A percentile compares a stretch with the other conserved stretches of the same genome.
Conservation (phyloP, 2,113 vertebrate genomes). For the Myiopsitta monachus region DNA sequence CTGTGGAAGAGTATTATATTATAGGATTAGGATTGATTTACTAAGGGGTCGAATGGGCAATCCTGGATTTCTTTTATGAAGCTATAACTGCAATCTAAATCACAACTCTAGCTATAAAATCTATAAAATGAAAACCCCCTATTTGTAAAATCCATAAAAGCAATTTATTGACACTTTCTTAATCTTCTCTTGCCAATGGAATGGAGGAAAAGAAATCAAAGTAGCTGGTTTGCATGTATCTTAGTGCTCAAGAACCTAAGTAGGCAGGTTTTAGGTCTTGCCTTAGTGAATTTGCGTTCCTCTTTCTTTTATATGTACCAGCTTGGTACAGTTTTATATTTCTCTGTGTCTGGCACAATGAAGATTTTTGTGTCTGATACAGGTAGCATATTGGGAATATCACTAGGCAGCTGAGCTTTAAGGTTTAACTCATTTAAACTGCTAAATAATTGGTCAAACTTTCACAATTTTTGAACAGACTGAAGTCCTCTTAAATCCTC, state of each 20-base stretch:
- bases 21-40: constrained; percentile 30
- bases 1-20: not conserved
- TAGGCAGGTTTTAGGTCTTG: not conserved
- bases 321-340: not conserved
- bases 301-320: not conserved
- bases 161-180: not conserved
- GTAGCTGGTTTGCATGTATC: not conserved
- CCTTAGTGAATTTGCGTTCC: not conserved
- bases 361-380: not conserved
- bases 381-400: not conserved
- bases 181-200: not conserved
- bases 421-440: not conserved
- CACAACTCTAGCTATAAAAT: not conserved
- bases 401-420: not conserved
- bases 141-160: not conserved
- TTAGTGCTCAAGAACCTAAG: not conserved
- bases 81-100: not conserved
- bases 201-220: not conserved
- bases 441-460: not conserved
- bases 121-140: not conserved
- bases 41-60: not conserved
- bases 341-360: not conserved
- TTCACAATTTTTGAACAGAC: not conserved
- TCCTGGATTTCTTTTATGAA: constrained; percentile 25
- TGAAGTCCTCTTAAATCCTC: not conserved